Percentiles rank a stretch among this genome's conserved stretches.
These are phyloP conservation scores for Bovichtus diacanthus DNA, from an alignment of 2,797 vertebrate genomes.

Conservation along the genomic window DNA sequence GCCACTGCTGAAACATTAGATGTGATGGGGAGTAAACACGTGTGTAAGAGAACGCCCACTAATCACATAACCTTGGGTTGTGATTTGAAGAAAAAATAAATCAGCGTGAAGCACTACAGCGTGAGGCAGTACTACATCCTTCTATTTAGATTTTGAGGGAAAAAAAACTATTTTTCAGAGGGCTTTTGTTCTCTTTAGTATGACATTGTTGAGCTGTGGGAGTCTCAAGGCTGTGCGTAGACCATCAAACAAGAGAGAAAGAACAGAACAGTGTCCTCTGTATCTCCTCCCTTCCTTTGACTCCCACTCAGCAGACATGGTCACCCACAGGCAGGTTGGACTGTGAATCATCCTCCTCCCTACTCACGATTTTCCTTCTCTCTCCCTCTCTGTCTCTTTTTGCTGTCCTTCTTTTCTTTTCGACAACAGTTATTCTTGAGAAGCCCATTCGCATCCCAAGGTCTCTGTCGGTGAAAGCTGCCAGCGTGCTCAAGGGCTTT, in stretches of 20 bases:
- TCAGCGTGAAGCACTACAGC: background rate
- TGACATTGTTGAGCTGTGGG: slow-evolving; percentile 54
- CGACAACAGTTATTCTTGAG: slow-evolving; percentile 93
- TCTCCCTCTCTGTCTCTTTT: slow-evolving; percentile 31
- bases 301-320: slow-evolving; percentile 73
- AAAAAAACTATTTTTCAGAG: slow-evolving; percentile 15
- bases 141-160: slow-evolving; percentile 36
- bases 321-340: slow-evolving; percentile 71
- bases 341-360: slow-evolving; percentile 75
- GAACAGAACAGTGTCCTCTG: slow-evolving; percentile 54
- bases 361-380: slow-evolving; percentile 65
- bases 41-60: background rate
- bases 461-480: slow-evolving; percentile 98
- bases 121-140: slow-evolving; percentile 19
- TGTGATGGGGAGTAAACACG: background rate
- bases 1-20: background rate
- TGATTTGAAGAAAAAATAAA: background rate
- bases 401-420: slow-evolving; percentile 49
- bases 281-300: slow-evolving; percentile 53
- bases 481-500: slow-evolving; percentile 98
- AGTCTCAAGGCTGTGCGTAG: slow-evolving; percentile 69
- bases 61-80: slow-evolving; percentile 19
- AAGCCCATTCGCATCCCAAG: slow-evolving; percentile 98
- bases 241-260: slow-evolving; percentile 48
- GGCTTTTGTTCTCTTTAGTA: slow-evolving; percentile 41